A percentile compares a stretch with the other conserved stretches of the same genome.
These are phyloP conservation scores for Ancistrus triradiatus DNA, from an alignment of 2,113 vertebrate species.

Conservation along the genomic window DNA sequence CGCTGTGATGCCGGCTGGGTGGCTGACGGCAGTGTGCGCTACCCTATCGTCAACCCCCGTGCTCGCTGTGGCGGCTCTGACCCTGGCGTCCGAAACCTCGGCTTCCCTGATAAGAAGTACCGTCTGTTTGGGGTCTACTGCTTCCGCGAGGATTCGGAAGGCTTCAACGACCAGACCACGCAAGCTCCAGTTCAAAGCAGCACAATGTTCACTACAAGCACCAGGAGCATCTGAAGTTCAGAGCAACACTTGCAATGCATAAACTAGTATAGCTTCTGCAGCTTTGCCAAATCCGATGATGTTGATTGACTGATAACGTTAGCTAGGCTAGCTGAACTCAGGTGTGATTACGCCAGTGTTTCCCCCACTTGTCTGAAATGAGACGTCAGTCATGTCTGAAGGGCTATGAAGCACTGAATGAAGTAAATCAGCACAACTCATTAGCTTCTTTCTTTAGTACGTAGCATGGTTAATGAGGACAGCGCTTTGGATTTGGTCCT, in stretches of 20 bases:
- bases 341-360: constrained; percentile 30
- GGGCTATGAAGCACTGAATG: neutral
- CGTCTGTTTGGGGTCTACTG: constrained; percentile 90
- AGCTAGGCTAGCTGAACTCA: constrained; percentile 21
- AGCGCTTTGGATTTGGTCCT: constrained; percentile 27
- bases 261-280: constrained; percentile 52
- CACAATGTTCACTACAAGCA: constrained; percentile 8
- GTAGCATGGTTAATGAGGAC: constrained; percentile 22
- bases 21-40: constrained; percentile 87
- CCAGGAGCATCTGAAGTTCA: constrained; percentile 31
- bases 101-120: constrained; percentile 86
- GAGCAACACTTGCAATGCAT: neutral
- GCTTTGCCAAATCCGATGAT: constrained; percentile 50
- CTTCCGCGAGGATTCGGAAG: constrained; percentile 63
- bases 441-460: constrained; percentile 23
- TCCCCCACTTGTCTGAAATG: constrained; percentile 41
- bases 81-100: constrained; percentile 83
- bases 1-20: constrained; percentile 91
- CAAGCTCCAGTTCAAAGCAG: constrained; percentile 1
- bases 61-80: constrained; percentile 81
- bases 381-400: constrained; percentile 51
- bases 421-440: neutral
- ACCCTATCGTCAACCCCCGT: constrained; percentile 91
- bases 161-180: neutral
- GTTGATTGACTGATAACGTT: constrained; percentile 41